Conservation (phyloP, 2,113 vertebrate genomes). For the Martes martes region DNA sequence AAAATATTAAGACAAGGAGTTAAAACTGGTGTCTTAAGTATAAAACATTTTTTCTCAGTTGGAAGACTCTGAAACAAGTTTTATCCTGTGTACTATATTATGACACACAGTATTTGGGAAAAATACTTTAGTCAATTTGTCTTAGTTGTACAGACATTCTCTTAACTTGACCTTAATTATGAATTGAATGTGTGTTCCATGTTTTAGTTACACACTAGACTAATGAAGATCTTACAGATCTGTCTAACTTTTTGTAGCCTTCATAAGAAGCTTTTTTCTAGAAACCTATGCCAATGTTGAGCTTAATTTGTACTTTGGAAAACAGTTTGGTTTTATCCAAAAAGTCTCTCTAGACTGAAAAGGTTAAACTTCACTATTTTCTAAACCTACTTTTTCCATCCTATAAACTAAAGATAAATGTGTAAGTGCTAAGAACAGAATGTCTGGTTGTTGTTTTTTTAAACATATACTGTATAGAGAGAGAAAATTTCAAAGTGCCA, state of each 20-base stretch:
- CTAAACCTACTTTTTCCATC: not conserved
- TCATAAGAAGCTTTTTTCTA: not conserved
- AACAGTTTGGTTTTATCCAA: not conserved
- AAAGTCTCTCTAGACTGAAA: not conserved
- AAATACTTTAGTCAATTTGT: not conserved
- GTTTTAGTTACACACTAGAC: not conserved
- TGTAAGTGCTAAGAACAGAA: not conserved
- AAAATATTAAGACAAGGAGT: not conserved
- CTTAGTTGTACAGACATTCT: not conserved
- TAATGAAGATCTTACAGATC: not conserved
- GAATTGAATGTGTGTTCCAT: not conserved
- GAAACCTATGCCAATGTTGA: not conserved
- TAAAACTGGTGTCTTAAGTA: not conserved
- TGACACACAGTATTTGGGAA: not conserved
- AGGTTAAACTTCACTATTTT: not conserved
- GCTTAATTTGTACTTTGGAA: slow-evolving; percentile 8
- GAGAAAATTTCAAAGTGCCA: not conserved
- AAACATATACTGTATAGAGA: not conserved
- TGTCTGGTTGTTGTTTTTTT: not conserved
- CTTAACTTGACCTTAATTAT: not conserved
- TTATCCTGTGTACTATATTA: not conserved
- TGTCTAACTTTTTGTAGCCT: not conserved
- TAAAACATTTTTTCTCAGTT: not conserved
- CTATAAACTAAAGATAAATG: not conserved
- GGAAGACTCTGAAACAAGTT: not conserved